Evolutionary conservation across 2,888 invertebrate genomes (phyloP), one percentile per base, ranked within the genome.

Genomic region (Limnephilus marmoratus): DNA sequence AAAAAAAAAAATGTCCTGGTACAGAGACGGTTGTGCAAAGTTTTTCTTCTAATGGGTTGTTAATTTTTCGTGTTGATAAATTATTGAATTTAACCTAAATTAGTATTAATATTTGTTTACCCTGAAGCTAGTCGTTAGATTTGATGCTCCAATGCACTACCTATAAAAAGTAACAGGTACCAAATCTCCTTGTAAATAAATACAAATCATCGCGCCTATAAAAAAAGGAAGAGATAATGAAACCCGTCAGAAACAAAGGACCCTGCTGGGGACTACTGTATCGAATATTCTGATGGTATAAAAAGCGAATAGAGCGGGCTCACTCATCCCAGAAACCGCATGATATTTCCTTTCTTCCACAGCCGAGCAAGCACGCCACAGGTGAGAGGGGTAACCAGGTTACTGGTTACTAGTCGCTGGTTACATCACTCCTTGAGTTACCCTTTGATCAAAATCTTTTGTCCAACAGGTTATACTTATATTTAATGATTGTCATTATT

Each of bases 301-400:
- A 90, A 90, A 82, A 90, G 85, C 53, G 45, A 34, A 83, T 24
- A 49, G 82, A 37, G 80, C n/a, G 86, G 81, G 91, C 53, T 88
- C 92, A 93, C 90, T 93, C 92, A 93, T 85, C 90, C 92, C 91
- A 83, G 90, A 90, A 93, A 93, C 93, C 93, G 85, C 93, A 91
- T 81, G 86, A 90, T 92, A 93, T 91, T 93, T 93, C 93, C 93
- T 93, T 91, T 92, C 93, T 89, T 83, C 90, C 90, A 83, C 90
- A 91, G 91, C 89, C 91, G 41, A 93, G 91, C 85, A 85, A 83
- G n/a, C 90, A 81, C 31, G 85, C 87, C 80, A 88, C 92, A 92
- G 93, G 91, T 92, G 92, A 90, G 53, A 34, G 87, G 68, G 68
- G 7, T 68, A 24, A n/a, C 68, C 68, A 5, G 68, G 68, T 68